Percentiles rank a stretch among this genome's conserved stretches.
These are phyloP conservation scores for Pseudocheirus occidentalis DNA, from an alignment of 2,797 vertebrate genomes.

Conservation along the genomic window DNA sequence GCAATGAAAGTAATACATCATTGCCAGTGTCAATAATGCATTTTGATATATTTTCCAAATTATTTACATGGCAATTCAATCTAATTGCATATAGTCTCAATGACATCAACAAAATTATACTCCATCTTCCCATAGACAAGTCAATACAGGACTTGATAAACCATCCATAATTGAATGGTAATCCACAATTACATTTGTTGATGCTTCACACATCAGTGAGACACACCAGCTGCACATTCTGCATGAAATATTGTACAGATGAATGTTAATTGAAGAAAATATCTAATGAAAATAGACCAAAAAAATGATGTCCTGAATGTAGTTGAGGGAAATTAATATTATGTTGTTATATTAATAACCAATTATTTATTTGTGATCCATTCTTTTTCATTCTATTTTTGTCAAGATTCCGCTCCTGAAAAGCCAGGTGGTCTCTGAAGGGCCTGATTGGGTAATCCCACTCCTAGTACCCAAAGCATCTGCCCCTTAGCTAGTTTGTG, in stretches of 20 bases:
- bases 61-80: background rate
- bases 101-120: background rate
- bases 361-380: background rate
- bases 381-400: background rate
- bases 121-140: background rate
- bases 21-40: conserved; percentile 6
- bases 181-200: background rate
- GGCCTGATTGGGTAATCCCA: background rate
- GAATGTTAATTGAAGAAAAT: background rate
- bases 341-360: background rate
- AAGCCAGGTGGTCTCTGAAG: background rate
- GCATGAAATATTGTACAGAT: conserved; percentile 8
- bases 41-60: background rate
- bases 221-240: background rate
- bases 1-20: background rate
- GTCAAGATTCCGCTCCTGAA: background rate
- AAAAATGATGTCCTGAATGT: background rate
- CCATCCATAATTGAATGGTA: background rate
- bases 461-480: background rate
- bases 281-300: background rate
- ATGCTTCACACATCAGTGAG: conserved; percentile 2
- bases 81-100: conserved; percentile 1
- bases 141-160: conserved; percentile 2
- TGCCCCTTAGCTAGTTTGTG: background rate
- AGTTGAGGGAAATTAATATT: background rate